Evolutionary conservation across 1,140 invertebrate species (phyloP).

Genomic region (Euura lappo): DNA sequence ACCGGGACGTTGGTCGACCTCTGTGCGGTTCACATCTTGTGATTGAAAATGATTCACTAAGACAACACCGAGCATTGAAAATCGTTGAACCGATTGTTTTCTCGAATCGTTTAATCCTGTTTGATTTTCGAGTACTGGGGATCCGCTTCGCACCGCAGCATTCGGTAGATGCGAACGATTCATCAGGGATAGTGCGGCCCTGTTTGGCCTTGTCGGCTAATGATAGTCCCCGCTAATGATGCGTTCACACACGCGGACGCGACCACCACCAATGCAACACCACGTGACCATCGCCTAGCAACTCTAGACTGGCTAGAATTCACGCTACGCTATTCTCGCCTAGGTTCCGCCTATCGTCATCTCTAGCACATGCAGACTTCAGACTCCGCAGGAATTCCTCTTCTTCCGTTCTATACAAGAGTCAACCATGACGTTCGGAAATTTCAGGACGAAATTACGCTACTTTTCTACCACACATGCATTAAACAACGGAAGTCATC

Average conservation of each 20-base stretch:
- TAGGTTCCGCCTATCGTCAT: background rate
- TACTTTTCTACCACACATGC: too few species aligned
- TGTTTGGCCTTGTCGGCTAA: constrained; percentile 58
- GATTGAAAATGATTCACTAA: too few species aligned
- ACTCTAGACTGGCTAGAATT: constrained; percentile 14
- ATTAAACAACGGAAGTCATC: too few species aligned
- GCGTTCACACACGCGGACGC: constrained; percentile 47
- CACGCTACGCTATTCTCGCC: constrained; percentile 15
- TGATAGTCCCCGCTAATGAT: constrained; percentile 60
- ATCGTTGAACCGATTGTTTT: too few species aligned
- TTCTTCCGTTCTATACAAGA: background rate
- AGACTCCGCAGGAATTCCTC: background rate
- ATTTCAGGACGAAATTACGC: too few species aligned
- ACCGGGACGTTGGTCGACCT: too few species aligned
- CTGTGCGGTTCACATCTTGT: too few species aligned
- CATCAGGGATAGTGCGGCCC: constrained; percentile 33
- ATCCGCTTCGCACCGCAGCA: background rate
- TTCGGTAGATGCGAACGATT: background rate
- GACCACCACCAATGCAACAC: constrained; percentile 8
- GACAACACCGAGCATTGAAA: too few species aligned
- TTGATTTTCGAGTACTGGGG: too few species aligned
- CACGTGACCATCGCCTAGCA: constrained; percentile 32
- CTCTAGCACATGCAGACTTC: background rate
- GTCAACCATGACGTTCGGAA: too few species aligned
- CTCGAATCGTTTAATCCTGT: too few species aligned